Conservation (phyloP, 2,888 invertebrate species). For the Cosmia pyralina region DNA sequence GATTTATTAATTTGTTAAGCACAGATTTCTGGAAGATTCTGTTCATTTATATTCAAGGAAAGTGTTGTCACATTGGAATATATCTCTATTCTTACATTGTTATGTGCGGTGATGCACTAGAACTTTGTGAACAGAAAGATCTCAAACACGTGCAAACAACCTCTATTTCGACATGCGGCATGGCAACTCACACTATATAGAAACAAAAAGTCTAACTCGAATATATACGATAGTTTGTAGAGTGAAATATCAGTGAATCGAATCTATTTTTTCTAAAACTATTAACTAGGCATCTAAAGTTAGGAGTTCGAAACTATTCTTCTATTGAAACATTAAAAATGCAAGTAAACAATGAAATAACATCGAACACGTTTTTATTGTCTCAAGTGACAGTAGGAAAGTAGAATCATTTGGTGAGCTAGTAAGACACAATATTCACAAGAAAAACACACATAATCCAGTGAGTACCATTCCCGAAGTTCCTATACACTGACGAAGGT, state of each 20-base stretch:
- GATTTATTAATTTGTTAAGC: slow-evolving; percentile 56
- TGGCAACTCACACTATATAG: slow-evolving; percentile 81
- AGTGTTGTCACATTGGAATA: slow-evolving; percentile 48
- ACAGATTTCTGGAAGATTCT: slow-evolving; percentile 62
- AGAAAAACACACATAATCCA: slow-evolving; percentile 87
- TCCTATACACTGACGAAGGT: slow-evolving; percentile 87
- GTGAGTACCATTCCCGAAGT: slow-evolving; percentile 87
- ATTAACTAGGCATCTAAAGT: slow-evolving; percentile 71
- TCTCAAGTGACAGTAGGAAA: slow-evolving; percentile 84
- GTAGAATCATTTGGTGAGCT: slow-evolving; percentile 82
- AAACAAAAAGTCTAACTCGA: slow-evolving; percentile 75
- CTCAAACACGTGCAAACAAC: slow-evolving; percentile 84
- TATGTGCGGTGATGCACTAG: slow-evolving; percentile 69
- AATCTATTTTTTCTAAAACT: slow-evolving; percentile 83
- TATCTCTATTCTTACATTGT: slow-evolving; percentile 60
- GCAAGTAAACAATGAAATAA: slow-evolving; percentile 79
- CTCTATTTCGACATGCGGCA: slow-evolving; percentile 86
- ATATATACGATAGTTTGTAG: slow-evolving; percentile 79
- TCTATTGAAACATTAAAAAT: slow-evolving; percentile 80
- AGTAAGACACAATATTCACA: slow-evolving; percentile 85
- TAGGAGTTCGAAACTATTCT: slow-evolving; percentile 69
- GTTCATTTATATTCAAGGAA: slow-evolving; percentile 61
- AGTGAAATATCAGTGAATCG: slow-evolving; percentile 80
- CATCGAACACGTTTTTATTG: slow-evolving; percentile 77
- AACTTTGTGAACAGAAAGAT: slow-evolving; percentile 73